Evolutionary conservation across 2,113 vertebrate genomes (phyloP).

Genomic region (Corydoras sp.): DNA sequence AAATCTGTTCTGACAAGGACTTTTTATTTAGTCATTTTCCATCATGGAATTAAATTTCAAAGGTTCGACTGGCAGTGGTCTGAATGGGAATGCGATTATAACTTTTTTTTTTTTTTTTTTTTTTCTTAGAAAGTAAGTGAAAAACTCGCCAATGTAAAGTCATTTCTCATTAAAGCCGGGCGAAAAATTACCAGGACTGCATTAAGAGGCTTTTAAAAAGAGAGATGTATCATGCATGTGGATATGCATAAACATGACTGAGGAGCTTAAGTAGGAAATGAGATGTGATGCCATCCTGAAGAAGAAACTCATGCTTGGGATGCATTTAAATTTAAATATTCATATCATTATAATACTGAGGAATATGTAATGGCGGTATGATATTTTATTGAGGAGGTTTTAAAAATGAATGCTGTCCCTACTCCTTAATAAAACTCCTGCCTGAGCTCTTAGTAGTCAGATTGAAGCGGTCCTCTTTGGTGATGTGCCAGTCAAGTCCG

Average conservation of each 20-base stretch:
- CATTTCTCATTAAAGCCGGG: conserved; percentile 69
- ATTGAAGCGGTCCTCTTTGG: conserved; percentile 52
- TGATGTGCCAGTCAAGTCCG: conserved; percentile 47
- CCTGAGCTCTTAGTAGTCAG: conserved; percentile 54
- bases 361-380: conserved; percentile 76
- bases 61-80: neutral
- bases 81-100: neutral
- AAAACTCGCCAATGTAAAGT: conserved; percentile 65
- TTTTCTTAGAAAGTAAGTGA: conserved; percentile 45
- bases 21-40: too few relatives aligned
- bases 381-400: conserved; percentile 82
- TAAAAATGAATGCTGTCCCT: conserved; percentile 79
- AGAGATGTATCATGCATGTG: conserved; percentile 77
- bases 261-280: conserved; percentile 78
- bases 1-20: too few relatives aligned
- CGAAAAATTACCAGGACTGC: conserved; percentile 66
- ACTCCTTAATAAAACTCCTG: conserved; percentile 73
- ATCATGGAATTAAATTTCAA: neutral
- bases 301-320: conserved; percentile 69
- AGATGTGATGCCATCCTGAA: conserved; percentile 72
- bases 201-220: conserved; percentile 63
- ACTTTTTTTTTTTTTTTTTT: neutral
- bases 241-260: conserved; percentile 78
- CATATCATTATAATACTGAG: conserved; percentile 82
- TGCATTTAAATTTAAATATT: conserved; percentile 82